phyloP scores from a whole-genome alignment of 2,113 vertebrate species.

The Chlorodrepanis virens region DNA sequence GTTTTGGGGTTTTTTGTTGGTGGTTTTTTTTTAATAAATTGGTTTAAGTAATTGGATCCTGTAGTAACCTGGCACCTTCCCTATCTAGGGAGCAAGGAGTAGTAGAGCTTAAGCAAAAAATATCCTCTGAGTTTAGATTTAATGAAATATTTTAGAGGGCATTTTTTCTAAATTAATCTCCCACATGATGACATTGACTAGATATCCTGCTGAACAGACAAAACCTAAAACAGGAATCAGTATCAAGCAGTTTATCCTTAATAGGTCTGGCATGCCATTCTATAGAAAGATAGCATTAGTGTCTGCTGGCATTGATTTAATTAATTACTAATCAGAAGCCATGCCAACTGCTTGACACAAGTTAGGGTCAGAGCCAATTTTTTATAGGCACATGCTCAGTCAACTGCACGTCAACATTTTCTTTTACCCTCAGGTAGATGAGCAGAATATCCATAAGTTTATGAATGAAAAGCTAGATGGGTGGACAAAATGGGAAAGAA shows the following conservation, averaged over 20 bases:
- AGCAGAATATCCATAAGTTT: background rate
- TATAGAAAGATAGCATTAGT: background rate
- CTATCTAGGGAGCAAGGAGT: background rate
- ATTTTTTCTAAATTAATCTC: background rate
- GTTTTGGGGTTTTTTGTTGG: rapidly evolving
- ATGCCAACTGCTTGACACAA: slow-evolving; percentile 24
- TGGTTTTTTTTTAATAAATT: background rate
- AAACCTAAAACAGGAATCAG: background rate
- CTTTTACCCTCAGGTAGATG: background rate
- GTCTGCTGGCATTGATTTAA: slow-evolving; percentile 25
- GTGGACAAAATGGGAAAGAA: background rate
- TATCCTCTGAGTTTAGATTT: background rate
- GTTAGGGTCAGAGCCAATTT: slow-evolving; percentile 4
- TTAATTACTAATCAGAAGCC: slow-evolving; percentile 42
- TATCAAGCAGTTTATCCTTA: slow-evolving; percentile 5
- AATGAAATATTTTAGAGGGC: background rate
- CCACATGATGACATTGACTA: background rate
- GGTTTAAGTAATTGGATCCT: background rate
- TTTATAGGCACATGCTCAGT: background rate
- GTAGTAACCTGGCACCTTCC: background rate
- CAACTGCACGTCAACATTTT: background rate
- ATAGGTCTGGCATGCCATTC: slow-evolving; percentile 4
- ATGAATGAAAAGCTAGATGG: background rate
- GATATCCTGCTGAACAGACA: background rate
- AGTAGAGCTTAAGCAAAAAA: background rate